Base-by-base conservation (phyloP, 2,113 vertebrate species). In the Calidris pugnax region DNA sequence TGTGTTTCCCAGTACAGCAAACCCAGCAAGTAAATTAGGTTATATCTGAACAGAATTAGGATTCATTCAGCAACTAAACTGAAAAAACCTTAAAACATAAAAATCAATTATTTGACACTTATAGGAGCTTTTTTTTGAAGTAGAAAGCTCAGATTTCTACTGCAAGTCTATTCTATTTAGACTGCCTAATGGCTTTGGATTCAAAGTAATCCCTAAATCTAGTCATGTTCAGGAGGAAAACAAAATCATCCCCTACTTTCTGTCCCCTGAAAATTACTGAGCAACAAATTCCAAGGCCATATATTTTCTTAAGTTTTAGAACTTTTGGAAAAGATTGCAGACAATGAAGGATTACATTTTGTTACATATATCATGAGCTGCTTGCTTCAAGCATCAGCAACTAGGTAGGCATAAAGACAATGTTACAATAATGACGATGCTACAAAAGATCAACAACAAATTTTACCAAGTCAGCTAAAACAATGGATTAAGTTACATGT, bases 381-480 rank as follows among this genome's bases (percentile, higher is more conserved):
- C 17, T 90, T 96, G 24, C 77, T 96, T 95, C 76, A 95, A 78
- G 69, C 5, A 74, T 60, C 63, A 91, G 23, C 12, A 93, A 47
- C 66, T 67, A 77, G 15, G 16, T 50, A 57, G 48, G 10, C 50
- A 63, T 84, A 93, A 90, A 19, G 57, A 50, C 43, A 41, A 16
- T 66, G 48, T 8, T 84, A 84, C 43, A 89, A 60, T 93, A 91
- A 90, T 20, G 63, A 50, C 37, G 37, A 14, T 68, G 48, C 10
- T 87, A 85, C 39, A 87, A 60, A 94, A 78, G 50, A 93, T 57
- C 60, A 92, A 35, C 19, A 72, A 45, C 47, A 75, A 73, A 87
- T 90, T 85, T 89, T 60, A 71, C 53, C 24, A 15, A 87, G 69
- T 91, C 47, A 20, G 21, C 7, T 41, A 64, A 89, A 92, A 45